These are phyloP conservation scores for Lepas anatifera DNA, from an alignment of 2,888 invertebrate genomes.

Conservation along the genomic window DNA sequence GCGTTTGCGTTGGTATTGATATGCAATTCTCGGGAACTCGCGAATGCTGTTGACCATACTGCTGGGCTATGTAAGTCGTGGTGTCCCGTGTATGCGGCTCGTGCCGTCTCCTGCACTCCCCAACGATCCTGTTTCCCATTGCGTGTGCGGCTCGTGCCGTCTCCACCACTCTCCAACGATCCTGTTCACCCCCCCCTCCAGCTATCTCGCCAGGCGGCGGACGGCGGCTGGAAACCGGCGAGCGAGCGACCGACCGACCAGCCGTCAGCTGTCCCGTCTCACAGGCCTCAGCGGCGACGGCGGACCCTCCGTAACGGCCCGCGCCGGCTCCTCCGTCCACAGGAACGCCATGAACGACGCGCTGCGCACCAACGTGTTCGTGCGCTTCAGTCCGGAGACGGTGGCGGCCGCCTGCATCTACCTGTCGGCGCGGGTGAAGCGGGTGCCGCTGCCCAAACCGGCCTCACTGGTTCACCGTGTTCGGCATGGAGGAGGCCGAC, in stretches of 20 bases:
- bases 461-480: conserved; percentile 81
- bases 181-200: too few relatives aligned
- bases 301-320: conserved; percentile 2
- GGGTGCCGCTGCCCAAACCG: conserved; percentile 70
- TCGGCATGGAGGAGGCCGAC: conserved; percentile 68
- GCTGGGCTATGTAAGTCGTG: neutral
- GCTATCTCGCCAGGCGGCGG: too few relatives aligned
- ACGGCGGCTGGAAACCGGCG: too few relatives aligned
- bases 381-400: conserved; percentile 89
- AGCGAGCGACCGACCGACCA: too few relatives aligned
- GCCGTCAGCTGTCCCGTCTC: neutral
- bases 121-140: too few relatives aligned
- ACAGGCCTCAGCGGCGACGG: neutral
- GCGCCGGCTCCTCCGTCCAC: conserved; percentile 26
- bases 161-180: too few relatives aligned
- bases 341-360: conserved; percentile 99
- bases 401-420: conserved; percentile 99
- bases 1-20: neutral
- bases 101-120: too few relatives aligned
- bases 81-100: neutral
- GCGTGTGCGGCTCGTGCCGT: too few relatives aligned
- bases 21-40: neutral
- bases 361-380: conserved; percentile 88
- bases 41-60: neutral
- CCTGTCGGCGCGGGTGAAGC: conserved; percentile 76